phyloP scores from a whole-genome alignment of 2,797 vertebrate species.

The Hoplostethus atlanticus region DNA sequence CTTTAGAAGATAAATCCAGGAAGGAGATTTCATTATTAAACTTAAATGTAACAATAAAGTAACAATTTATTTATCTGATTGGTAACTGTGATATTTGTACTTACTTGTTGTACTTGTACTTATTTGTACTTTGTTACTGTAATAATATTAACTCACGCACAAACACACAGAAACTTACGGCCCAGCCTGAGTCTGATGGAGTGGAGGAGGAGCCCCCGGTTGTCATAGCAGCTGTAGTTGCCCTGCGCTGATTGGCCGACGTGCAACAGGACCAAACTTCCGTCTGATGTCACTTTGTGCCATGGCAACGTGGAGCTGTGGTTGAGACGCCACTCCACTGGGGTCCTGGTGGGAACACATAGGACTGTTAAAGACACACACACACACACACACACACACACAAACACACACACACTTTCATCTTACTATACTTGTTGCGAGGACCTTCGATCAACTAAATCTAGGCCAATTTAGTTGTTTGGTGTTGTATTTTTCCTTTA shows the following conservation, averaged over 20 bases:
- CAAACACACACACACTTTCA: background rate
- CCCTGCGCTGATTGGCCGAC: constrained; percentile 79
- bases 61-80: too few species aligned
- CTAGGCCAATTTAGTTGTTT: too few species aligned
- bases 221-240: constrained; percentile 86
- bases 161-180: constrained; percentile 71
- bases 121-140: too few species aligned
- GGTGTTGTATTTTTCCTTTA: too few species aligned
- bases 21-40: too few species aligned
- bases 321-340: constrained; percentile 82
- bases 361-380: background rate
- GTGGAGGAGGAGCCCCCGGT: constrained; percentile 73
- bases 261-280: constrained; percentile 74
- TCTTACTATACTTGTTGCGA: too few species aligned
- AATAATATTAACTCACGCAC: too few species aligned
- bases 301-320: constrained; percentile 63
- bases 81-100: too few species aligned
- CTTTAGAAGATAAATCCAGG: too few species aligned
- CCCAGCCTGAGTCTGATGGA: constrained; percentile 80
- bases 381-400: background rate
- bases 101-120: too few species aligned
- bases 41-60: too few species aligned
- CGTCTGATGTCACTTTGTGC: constrained; percentile 73
- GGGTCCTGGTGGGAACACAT: constrained; percentile 63
- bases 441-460: too few species aligned